Evolutionary conservation across 2,113 vertebrate genomes (phyloP).

Genomic region (Dipodomys merriami): DNA sequence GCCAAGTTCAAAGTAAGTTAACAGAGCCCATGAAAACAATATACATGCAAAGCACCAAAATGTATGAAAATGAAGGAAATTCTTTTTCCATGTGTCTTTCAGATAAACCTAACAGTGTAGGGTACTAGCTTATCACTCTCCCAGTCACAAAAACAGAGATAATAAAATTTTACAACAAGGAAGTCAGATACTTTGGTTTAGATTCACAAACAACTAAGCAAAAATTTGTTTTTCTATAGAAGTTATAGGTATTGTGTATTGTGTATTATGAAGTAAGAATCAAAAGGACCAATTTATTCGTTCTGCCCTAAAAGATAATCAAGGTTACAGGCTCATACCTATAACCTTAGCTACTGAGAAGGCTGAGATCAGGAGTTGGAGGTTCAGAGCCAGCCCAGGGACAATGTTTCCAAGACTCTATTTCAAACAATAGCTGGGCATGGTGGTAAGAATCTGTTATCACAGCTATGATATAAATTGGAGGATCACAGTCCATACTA

Average conservation of each 20-base stretch:
- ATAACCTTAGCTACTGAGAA: too few relatives aligned
- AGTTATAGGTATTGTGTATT: slow-evolving; percentile 34
- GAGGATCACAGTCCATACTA: too few relatives aligned
- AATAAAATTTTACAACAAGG: not conserved
- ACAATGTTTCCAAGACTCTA: too few relatives aligned
- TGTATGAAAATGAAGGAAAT: not conserved
- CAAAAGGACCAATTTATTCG: too few relatives aligned
- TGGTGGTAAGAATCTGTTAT: too few relatives aligned
- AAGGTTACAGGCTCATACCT: too few relatives aligned
- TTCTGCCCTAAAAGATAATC: too few relatives aligned
- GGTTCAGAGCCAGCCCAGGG: too few relatives aligned
- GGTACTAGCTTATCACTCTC: not conserved
- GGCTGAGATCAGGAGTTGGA: too few relatives aligned
- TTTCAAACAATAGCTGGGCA: too few relatives aligned
- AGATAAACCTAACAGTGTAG: not conserved
- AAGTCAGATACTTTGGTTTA: slow-evolving; percentile 16
- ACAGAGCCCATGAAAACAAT: not conserved
- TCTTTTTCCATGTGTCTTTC: not conserved
- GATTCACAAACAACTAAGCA: slow-evolving; percentile 21
- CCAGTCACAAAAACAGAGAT: not conserved
- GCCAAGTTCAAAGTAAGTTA: not conserved
- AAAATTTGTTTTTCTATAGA: slow-evolving; percentile 1
- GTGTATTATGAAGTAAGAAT: too few relatives aligned
- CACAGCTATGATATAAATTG: too few relatives aligned
- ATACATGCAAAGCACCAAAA: not conserved